Evolutionary conservation across 1,140 invertebrate species (phyloP).

Genomic region (Lepidostoma basale): DNA sequence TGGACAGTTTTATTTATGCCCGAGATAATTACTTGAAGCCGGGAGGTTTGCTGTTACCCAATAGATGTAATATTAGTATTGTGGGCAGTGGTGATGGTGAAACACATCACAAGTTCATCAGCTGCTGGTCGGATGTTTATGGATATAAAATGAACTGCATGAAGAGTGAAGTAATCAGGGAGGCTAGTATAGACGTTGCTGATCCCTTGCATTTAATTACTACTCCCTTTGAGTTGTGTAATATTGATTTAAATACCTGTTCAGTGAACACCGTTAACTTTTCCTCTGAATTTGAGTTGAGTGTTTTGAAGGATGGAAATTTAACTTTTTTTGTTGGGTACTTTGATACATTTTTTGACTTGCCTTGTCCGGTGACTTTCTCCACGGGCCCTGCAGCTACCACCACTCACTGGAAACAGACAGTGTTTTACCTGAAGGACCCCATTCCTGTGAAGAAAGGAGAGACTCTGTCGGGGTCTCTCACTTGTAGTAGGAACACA

Average conservation of each 20-base stretch:
- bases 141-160: conserved; percentile 97
- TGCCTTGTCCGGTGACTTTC: conserved; percentile 69
- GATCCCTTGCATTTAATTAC: conserved; percentile 80
- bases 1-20: conserved; percentile 90
- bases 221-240: conserved; percentile 66
- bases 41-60: conserved; percentile 81
- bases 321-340: conserved; percentile 91
- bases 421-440: conserved; percentile 83
- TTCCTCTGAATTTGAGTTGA: conserved; percentile 76
- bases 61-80: conserved; percentile 87
- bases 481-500: conserved; percentile 63
- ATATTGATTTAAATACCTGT: conserved; percentile 84
- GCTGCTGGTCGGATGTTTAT: conserved; percentile 96
- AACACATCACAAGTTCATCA: conserved; percentile 74
- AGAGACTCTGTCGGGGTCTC: conserved; percentile 69
- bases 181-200: conserved; percentile 89
- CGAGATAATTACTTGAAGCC: conserved; percentile 85
- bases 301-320: conserved; percentile 71
- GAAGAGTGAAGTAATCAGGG: conserved; percentile 84
- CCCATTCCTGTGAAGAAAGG: conserved; percentile 76
- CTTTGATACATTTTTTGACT: conserved; percentile 89
- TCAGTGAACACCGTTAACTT: conserved; percentile 83
- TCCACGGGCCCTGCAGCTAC: conserved; percentile 76
- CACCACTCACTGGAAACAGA: conserved; percentile 97
- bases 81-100: conserved; percentile 87